Evolutionary conservation across 1,140 invertebrate genomes (phyloP), one percentile per base, ranked within the genome.

Genomic region (Anastatus disparis): DNA sequence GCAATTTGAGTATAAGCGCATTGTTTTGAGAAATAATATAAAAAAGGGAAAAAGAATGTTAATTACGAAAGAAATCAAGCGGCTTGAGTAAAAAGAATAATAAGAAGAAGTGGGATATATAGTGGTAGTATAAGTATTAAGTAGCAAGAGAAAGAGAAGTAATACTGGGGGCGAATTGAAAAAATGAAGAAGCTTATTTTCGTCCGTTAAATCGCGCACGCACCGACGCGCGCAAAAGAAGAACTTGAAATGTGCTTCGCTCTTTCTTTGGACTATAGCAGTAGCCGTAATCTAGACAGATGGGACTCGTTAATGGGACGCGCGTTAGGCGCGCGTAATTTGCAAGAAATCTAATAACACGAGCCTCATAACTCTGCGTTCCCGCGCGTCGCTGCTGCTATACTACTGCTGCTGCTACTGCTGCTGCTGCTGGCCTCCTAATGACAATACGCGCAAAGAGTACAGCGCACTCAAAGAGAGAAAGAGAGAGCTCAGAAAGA

Each of bases 321-420:
- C 75, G 79, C 77, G 79, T 70, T 63, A 63, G 70, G 58, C 64
- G 70, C 64, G 50, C 74, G 75, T 79, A 81, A 81, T 81, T 81
- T 80, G 80, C 75, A 79, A 81, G 78, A 81, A 80, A 81, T 81
- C 75, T 81, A 81, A 81, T 81, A 80, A 81, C 76, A 76, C 70
- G 66, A 74, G 72, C 61, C 63, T 75, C 77, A 75, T 78, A 78
- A 79, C 74, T 79, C 76, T 62, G 38, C 59, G 74, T 74, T 63
- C 72, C 64, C 61, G 74, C 73, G 70, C 74, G 74, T 77, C 72
- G 52, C n/a, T n/a, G n/a, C n/a, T n/a, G n/a, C n/a, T n/a, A n/a
- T n/a, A n/a, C n/a, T n/a, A n/a, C n/a, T n/a, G n/a, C n/a, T n/a
- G n/a, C n/a, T n/a, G n/a, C n/a, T n/a, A n/a, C n/a, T n/a, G n/a